Evolutionary conservation across 1,140 invertebrate genomes (phyloP), one percentile per base, ranked within the genome.

Genomic region (Brevipalpus yothersi): DNA sequence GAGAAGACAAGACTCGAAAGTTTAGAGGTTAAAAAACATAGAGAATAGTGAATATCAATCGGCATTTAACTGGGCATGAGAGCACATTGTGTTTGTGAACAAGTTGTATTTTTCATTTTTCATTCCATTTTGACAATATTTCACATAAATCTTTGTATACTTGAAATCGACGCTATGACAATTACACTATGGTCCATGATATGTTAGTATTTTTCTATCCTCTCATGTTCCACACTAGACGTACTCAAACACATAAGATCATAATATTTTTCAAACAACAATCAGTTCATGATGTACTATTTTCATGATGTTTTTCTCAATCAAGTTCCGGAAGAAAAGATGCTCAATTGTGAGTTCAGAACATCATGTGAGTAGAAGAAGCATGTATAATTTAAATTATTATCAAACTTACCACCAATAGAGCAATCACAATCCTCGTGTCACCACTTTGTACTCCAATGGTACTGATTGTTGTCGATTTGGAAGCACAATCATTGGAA

Each of bases 381-480:
- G 21, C n/a, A 10, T 51, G 10, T n/a, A 11, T 49, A n/a, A 49
- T 13, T 15, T 51, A 8, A 51, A 10, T 19, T 13, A 51, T 10
- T 51, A 17, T 19, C 21, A 2, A 58, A 76, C 82, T 78, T 80
- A 90, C 87, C 79, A 86, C 82, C 60, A 92, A 75, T 60, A 92
- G 76, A 61, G 86, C 88, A 67, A 92, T 83, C 66, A 92, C 84
- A 66, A 92, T 80, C 68, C 83, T 79, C 11, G 86, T 84, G 63
- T 78, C 77, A 63, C 85, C 86, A 69, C 85, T 86, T 69, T 87
- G 83, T 41, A 92, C 80, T 15, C 86, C 87, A 65, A 92, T 88
- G 17, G 87, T 91, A 69, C 84, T 87, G 65, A 92, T 83, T 62
- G 86, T 19, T n/a, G 49, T 51, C n/a, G 49, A 19, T n/a, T 51